Evolutionary conservation across 2,888 invertebrate genomes (phyloP).

Genomic region (Molanna angustata): DNA sequence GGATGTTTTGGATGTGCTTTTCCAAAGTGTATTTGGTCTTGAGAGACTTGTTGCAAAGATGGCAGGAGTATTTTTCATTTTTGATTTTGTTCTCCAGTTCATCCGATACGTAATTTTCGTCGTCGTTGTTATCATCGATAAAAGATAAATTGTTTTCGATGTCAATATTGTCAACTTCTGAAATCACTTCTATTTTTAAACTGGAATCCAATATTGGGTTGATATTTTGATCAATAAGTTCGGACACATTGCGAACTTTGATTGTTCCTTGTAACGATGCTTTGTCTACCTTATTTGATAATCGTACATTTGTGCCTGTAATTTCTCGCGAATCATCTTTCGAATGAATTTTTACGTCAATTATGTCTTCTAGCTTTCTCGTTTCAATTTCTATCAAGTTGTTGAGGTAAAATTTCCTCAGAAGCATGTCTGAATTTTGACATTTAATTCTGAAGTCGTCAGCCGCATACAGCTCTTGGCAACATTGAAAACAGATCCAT

Average conservation of each 20-base stretch:
- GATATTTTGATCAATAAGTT: too few relatives aligned
- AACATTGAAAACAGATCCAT: neutral
- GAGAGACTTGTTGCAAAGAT: neutral
- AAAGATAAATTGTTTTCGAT: neutral
- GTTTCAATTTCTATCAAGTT: neutral
- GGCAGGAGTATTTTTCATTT: neutral
- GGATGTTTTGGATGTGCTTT: slow-evolving; percentile 2
- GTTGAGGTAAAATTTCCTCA: neutral
- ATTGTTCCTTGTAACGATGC: too few relatives aligned
- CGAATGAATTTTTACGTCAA: too few relatives aligned
- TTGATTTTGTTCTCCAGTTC: neutral
- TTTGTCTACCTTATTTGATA: too few relatives aligned
- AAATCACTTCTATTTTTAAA: too few relatives aligned
- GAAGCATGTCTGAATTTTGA: neutral
- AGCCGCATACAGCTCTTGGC: neutral
- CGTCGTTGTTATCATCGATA: neutral
- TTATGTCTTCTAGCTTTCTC: neutral
- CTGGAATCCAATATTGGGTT: too few relatives aligned
- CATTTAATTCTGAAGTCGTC: slow-evolving; percentile 5
- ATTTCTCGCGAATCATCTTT: neutral
- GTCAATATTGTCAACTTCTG: neutral
- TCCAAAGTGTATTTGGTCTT: slow-evolving; percentile 5
- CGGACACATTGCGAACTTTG: too few relatives aligned
- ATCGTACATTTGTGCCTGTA: too few relatives aligned
- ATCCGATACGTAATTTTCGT: neutral